Evolutionary conservation across 2,888 invertebrate genomes (phyloP).

Genomic region (Euplagia quadripunctaria): DNA sequence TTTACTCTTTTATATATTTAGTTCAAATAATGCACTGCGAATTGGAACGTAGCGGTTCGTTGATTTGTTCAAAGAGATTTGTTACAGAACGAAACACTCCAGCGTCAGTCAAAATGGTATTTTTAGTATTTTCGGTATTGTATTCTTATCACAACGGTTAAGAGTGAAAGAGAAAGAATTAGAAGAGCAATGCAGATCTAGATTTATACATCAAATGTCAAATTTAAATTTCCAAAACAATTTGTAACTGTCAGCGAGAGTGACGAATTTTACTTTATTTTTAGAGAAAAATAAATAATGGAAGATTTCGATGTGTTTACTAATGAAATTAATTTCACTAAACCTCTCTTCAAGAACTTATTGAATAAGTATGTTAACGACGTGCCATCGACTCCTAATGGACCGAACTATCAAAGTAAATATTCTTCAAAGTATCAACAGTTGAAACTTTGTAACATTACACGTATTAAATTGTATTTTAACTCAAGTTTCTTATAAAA

Average conservation of each 20-base stretch:
- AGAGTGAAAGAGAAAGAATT: neutral
- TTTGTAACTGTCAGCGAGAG: neutral
- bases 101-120: neutral
- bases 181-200: neutral
- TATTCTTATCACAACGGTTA: neutral
- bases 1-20: neutral
- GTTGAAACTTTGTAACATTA: neutral
- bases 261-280: neutral
- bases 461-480: neutral
- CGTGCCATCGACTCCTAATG: conserved; percentile 73
- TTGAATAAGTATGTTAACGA: conserved; percentile 74
- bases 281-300: conserved; percentile 55
- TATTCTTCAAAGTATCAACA: conserved; percentile 15
- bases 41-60: neutral
- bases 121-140: neutral
- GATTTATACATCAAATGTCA: conserved; percentile 17
- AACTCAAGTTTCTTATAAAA: neutral
- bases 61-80: neutral
- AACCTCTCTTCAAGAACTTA: conserved; percentile 72
- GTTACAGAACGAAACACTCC: neutral
- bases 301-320: conserved; percentile 83
- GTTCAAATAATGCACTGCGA: neutral
- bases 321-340: conserved; percentile 77
- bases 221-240: conserved; percentile 42
- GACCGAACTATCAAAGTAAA: conserved; percentile 83